Evolutionary conservation across 2,888 invertebrate species (phyloP), one percentile per base, ranked within the genome.

Genomic region (Meta bourneti): DNA sequence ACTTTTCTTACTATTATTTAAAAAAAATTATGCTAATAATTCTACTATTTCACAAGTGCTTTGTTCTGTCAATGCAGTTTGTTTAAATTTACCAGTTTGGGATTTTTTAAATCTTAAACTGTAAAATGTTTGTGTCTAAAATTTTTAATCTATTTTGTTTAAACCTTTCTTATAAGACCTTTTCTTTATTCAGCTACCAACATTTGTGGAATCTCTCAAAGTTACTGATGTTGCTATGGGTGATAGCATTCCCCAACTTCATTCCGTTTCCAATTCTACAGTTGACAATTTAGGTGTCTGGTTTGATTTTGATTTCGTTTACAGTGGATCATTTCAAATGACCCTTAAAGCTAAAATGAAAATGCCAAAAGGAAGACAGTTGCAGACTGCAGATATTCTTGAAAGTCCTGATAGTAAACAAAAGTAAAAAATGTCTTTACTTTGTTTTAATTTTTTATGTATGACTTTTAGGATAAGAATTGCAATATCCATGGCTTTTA

Each of bases 301-400:
- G 98, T 96, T 98, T 0, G 97, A 98, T 95, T 95, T 98, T n/a
- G 97, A 98, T 94, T 95, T 98, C 91, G 96, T 96, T 6, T 98
- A 98, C 95, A 94, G 94, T 72, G 83, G 93, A 7, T 93, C 93
- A 20, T 93, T 93, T 80, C 96, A 96, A 93, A 97, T 98, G 96
- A 97, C 97, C 1, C 96, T 99, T 54, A 97, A 97, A 94, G 98
- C 98, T 0, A 98, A 98, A 95, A 96, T 98, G 93, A 98, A 98
- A 95, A 95, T 97, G 80, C 96, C 97, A 96, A 97, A 97, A 94
- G 94, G 97, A 90, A 95, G 95, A 90, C 94, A 94, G n/a, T 71
- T 72, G 19, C 19, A 69, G 13, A 52, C 34, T 54, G 19, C 71
- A 54, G 84, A 80, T 8, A 7, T 49, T 48, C n/a, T 77, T 9